Conservation (phyloP, 30 jellyfish, hydroid and myxozoan species). For the Pseudorhiza aurosa region DNA sequence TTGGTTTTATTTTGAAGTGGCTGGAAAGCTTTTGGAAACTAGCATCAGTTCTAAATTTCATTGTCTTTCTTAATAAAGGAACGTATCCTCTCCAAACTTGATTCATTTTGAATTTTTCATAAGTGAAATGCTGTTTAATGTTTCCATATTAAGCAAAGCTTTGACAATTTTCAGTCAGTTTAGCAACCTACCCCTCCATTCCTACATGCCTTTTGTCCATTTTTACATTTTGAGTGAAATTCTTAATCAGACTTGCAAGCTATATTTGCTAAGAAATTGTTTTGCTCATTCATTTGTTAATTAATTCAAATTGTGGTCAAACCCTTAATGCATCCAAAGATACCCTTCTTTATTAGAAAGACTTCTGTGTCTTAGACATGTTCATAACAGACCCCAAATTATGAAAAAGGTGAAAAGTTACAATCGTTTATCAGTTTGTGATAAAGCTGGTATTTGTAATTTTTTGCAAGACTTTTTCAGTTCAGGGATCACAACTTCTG, state of each 20-base stretch:
- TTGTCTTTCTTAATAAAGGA: conserved; percentile 53
- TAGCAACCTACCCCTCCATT: too few relatives aligned
- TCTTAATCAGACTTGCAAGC: too few relatives aligned
- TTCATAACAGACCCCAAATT: conserved; percentile 14
- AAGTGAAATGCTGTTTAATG: too few relatives aligned
- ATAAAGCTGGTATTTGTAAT: background rate
- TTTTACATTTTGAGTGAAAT: too few relatives aligned
- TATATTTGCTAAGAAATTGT: too few relatives aligned
- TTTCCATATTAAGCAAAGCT: too few relatives aligned
- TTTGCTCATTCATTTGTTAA: background rate
- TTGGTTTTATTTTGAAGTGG: conserved; percentile 12
- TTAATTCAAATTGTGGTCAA: background rate
- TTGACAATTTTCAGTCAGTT: too few relatives aligned
- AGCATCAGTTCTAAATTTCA: conserved; percentile 42
- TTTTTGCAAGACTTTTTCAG: too few relatives aligned
- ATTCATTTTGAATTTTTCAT: background rate
- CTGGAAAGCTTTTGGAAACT: conserved; percentile 36
- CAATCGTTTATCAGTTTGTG: background rate
- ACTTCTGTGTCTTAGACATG: conserved; percentile 16
- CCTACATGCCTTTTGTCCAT: too few relatives aligned
- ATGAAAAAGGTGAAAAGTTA: conserved; percentile 9
- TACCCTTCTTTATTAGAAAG: conserved; percentile 16
- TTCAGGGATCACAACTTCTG: too few relatives aligned
- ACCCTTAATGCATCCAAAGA: background rate
- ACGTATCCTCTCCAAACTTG: conserved; percentile 28